A percentile compares a stretch with the other conserved stretches of the same genome.
Conservation (phyloP, 2,797 vertebrate genomes). For the Anomalospiza imberbis region DNA sequence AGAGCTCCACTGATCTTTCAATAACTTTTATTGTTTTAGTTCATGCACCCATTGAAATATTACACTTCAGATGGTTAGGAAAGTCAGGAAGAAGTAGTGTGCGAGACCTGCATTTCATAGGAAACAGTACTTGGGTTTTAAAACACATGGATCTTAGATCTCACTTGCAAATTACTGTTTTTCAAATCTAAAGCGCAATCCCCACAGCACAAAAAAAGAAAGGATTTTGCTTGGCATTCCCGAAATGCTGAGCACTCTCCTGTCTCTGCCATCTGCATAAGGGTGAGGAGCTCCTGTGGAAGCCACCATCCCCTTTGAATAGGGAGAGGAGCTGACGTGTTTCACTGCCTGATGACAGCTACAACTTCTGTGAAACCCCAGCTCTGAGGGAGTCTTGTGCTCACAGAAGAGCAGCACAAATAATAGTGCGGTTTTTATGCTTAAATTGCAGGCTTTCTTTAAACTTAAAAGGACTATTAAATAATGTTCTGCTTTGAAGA, state of each 20-base stretch:
- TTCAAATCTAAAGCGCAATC: neutral
- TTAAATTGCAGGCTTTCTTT: neutral
- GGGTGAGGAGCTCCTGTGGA: neutral
- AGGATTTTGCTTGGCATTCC: neutral
- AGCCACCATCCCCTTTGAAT: fast-evolving
- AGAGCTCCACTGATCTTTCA: neutral
- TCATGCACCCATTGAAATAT: neutral
- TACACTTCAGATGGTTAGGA: neutral
- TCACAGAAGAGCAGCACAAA: neutral
- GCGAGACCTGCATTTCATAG: neutral
- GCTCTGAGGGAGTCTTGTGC: neutral
- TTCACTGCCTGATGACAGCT: neutral
- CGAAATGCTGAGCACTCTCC: neutral
- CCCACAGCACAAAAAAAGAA: neutral
- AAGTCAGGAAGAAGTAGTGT: neutral
- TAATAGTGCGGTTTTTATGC: neutral
- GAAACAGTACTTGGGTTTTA: neutral
- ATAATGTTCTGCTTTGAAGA: neutral
- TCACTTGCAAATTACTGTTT: neutral
- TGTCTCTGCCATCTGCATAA: neutral
- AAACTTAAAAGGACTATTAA: neutral
- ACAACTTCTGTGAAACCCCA: neutral
- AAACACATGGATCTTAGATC: neutral
- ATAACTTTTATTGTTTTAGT: neutral
- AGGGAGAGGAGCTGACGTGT: neutral